A percentile compares a stretch with the other conserved stretches of the same genome.
Evolutionary conservation across 2,113 vertebrate genomes (phyloP).

Genomic region (Megatriorchis doriae): DNA sequence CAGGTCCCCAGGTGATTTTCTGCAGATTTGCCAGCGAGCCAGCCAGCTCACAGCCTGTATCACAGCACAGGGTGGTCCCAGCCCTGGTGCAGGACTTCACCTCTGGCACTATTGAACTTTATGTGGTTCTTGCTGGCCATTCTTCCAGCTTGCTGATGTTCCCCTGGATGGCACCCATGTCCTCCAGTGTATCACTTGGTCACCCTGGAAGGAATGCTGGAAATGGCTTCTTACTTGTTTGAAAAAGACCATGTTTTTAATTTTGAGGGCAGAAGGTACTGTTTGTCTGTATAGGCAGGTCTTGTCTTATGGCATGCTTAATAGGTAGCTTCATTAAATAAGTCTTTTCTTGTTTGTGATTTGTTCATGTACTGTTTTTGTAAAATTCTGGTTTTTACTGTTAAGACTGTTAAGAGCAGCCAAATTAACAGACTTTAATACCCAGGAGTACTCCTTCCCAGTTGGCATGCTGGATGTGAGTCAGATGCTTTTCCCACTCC

Average conservation of each 20-base stretch:
- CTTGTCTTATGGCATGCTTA: neutral
- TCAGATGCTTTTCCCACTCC: neutral
- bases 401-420: neutral
- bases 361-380: neutral
- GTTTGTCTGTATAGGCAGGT: neutral
- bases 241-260: neutral
- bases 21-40: neutral
- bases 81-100: neutral
- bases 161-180: neutral
- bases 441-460: neutral
- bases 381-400: neutral
- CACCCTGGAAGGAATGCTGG: neutral
- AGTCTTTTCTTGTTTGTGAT: neutral
- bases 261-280: neutral
- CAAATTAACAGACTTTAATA: neutral
- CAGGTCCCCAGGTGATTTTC: neutral
- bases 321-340: neutral
- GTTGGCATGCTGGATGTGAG: neutral
- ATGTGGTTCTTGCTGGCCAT: neutral
- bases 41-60: neutral
- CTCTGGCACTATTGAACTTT: neutral
- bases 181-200: neutral
- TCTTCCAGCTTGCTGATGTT: neutral
- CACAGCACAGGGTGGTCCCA: neutral
- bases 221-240: neutral